phyloP scores from a whole-genome alignment of 2,888 invertebrate species.

The Trachelus tabidus region DNA sequence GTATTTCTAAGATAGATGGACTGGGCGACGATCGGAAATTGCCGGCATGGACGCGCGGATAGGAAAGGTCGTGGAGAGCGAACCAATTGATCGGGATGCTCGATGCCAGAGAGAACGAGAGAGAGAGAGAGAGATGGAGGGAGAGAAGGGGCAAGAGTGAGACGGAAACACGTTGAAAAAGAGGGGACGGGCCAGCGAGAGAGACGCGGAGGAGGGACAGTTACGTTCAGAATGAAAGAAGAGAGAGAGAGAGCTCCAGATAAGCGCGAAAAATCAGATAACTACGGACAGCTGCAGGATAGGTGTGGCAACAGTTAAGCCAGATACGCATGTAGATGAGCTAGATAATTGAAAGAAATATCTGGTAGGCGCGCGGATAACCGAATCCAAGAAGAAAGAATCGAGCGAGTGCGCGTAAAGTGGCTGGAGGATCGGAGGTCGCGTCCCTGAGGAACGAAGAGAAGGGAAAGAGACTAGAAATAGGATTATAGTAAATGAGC shows the following conservation, averaged over 20 bases:
- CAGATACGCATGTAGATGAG: not conserved
- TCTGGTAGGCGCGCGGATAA: not conserved
- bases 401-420: not conserved
- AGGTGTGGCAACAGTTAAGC: not conserved
- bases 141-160: not conserved
- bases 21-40: not conserved
- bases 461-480: not conserved
- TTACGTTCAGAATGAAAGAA: not conserved
- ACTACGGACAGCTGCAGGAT: not conserved
- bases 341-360: not conserved
- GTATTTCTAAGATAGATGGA: not conserved
- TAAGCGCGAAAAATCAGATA: not conserved
- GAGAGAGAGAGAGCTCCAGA: not conserved
- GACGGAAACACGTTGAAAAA: not conserved
- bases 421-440: not conserved
- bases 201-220: not conserved
- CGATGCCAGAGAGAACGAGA: conserved; percentile 7
- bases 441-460: not conserved
- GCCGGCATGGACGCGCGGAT: conserved; percentile 5
- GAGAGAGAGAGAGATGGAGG: not conserved
- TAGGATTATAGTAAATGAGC: not conserved
- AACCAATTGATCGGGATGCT: not conserved
- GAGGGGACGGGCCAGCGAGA: not conserved
- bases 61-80: conserved; percentile 1
- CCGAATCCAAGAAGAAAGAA: not conserved